Conservation (phyloP, 2,113 vertebrate species). For the Tachysurus vachellii region DNA sequence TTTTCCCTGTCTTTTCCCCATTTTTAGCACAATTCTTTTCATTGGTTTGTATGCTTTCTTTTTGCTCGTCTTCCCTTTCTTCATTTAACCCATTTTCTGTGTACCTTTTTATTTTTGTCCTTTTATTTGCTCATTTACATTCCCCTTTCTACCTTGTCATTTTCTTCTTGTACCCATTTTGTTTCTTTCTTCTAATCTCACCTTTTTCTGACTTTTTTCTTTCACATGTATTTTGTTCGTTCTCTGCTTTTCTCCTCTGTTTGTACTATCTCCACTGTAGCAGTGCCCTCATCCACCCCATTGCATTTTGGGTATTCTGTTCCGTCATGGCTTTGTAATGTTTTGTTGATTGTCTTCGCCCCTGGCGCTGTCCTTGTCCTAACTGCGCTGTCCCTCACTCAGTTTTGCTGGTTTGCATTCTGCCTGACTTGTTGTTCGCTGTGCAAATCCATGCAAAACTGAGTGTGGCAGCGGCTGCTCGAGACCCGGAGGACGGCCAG, state of each 20-base stretch:
- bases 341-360: neutral
- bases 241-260: neutral
- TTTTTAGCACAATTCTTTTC: neutral
- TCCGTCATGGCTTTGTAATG: neutral
- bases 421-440: slow-evolving; percentile 84
- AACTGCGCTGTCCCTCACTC: slow-evolving; percentile 72
- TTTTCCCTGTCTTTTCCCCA: neutral
- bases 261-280: neutral
- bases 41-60: neutral
- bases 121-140: neutral
- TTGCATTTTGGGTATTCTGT: neutral
- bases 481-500: no score
- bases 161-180: neutral
- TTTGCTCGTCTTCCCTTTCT: neutral
- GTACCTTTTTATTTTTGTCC: neutral
- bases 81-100: neutral
- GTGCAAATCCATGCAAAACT: slow-evolving; percentile 99
- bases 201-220: neutral
- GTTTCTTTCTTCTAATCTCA: neutral
- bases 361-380: neutral
- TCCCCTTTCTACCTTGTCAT: neutral
- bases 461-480: slow-evolving; percentile 80
- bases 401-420: slow-evolving; percentile 99
- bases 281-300: neutral
- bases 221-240: neutral